Conservation (phyloP, 2,888 invertebrate genomes). For the Parasteatoda lunata region DNA sequence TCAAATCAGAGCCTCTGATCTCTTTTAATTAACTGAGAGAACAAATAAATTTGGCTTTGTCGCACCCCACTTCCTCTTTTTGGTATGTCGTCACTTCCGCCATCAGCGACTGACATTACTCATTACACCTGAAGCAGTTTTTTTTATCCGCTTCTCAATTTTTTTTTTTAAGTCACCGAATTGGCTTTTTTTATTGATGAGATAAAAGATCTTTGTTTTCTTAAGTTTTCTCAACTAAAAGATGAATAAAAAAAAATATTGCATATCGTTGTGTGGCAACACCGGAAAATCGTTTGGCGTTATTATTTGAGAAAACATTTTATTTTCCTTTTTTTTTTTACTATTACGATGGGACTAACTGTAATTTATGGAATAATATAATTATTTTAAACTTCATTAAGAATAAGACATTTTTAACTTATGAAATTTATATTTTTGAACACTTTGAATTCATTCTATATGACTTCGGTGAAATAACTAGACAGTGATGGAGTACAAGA, state of each 20-base stretch:
- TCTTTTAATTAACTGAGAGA: slow-evolving; percentile 50
- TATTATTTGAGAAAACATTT: not conserved
- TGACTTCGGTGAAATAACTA: not conserved
- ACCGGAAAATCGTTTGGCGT: not conserved
- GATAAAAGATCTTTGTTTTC: not conserved
- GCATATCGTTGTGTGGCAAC: not conserved
- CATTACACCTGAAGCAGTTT: not conserved
- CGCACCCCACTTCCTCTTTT: slow-evolving; percentile 20
- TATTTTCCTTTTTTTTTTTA: not conserved
- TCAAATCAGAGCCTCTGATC: slow-evolving; percentile 18
- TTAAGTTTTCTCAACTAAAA: not conserved
- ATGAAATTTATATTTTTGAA: not conserved
- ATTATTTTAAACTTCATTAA: not conserved
- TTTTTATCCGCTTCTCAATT: not conserved
- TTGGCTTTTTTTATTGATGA: not conserved
- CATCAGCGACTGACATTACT: slow-evolving; percentile 17
- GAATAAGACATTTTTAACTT: not conserved
- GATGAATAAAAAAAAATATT: not conserved
- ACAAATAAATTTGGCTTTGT: slow-evolving; percentile 33
- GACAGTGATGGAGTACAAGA: no score
- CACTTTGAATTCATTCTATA: not conserved
- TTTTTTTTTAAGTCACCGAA: not conserved
- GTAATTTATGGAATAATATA: not conserved
- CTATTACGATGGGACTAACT: no score
- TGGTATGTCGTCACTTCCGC: slow-evolving; percentile 37